Evolutionary conservation across 2,797 vertebrate species (phyloP), one percentile per base, ranked within the genome.

Genomic region (Spinus olivaceus): DNA sequence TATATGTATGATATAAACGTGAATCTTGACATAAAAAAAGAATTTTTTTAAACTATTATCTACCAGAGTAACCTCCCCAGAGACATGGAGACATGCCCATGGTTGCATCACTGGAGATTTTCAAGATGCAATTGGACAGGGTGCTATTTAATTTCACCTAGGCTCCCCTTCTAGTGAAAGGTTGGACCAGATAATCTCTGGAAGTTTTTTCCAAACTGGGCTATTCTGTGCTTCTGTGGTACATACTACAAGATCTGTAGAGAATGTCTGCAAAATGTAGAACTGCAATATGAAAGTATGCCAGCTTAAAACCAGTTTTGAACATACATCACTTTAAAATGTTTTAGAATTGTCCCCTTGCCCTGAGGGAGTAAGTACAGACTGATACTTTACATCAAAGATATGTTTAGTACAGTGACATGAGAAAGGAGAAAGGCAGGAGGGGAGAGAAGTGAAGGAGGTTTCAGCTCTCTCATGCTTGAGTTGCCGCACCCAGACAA

Each of bases 161-260:
- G n/a, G n/a, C 17, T 90, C 5, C 13, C 4, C 37, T 82, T 80
- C 8, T 19, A 22, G 4, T 37, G 28, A 56, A 63, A 56, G 2
- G 18, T 23, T 60, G 9, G 30, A 61, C 32, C 14, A 37, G 37
- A 17, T 65, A 24, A 51, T 77, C 61, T 92, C 35, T 28, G 33
- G 30, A 80, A 12, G 9, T 37, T 22, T 37, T 32, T 64, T 72
- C 46, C 32, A 25, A 9, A 5, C 20, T 67, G 20, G 14, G 5
- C 20, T 64, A 9, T 79, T 86, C 49, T 86, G 0, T 74, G 30
- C 28, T 42, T 78, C n/a, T 88, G 2, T 88, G 41, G 46, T 35
- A 51, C 0, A 0, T 49, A 10, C 33, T 50, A 8, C n/a, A 69
- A 79, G 37, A 56, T 54, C 35, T 59, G 1, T 51, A 65, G 27